Conservation (phyloP, 30 jellyfish, hydroid and myxozoan genomes). For the Nemopilema nomurai region DNA sequence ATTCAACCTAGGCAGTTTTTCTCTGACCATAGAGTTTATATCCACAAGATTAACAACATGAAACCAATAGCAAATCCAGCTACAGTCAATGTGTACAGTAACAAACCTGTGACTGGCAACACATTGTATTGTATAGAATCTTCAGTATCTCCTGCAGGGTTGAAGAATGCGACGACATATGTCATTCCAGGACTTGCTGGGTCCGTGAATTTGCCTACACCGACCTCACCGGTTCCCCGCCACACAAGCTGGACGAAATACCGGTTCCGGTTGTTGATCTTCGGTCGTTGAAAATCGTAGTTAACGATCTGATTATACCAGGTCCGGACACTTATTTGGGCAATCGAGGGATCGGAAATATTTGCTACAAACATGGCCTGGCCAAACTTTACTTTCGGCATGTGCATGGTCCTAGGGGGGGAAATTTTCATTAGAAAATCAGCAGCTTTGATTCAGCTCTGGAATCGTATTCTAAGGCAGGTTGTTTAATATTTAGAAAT, state of each 20-base stretch:
- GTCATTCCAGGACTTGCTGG: slow-evolving; percentile 75
- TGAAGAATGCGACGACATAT: slow-evolving; percentile 90
- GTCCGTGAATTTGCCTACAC: slow-evolving; percentile 89
- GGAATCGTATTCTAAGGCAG: too few species aligned
- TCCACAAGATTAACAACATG: too few species aligned
- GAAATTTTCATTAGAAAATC: neutral
- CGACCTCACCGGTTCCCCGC: slow-evolving; percentile 92
- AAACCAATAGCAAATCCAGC: too few species aligned
- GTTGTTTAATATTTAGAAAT: too few species aligned
- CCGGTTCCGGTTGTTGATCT: slow-evolving; percentile 72
- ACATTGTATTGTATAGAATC: slow-evolving; percentile 84
- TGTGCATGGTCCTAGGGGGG: slow-evolving; percentile 56
- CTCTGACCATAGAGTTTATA: too few species aligned
- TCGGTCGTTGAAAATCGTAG: slow-evolving; percentile 90
- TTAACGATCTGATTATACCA: slow-evolving; percentile 93
- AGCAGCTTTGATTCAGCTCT: too few species aligned
- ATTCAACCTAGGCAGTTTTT: too few species aligned
- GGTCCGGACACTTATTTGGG: slow-evolving; percentile 91
- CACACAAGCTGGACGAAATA: slow-evolving; percentile 95
- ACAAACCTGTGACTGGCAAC: slow-evolving; percentile 83
- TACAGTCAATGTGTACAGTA: neutral
- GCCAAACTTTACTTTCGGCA: slow-evolving; percentile 82
- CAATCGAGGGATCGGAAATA: slow-evolving; percentile 66
- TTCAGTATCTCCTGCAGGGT: slow-evolving; percentile 87
- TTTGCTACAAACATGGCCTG: slow-evolving; percentile 82